Evolutionary conservation across 2,797 vertebrate species (phyloP).

Genomic region (Neosalanx taihuensis): DNA sequence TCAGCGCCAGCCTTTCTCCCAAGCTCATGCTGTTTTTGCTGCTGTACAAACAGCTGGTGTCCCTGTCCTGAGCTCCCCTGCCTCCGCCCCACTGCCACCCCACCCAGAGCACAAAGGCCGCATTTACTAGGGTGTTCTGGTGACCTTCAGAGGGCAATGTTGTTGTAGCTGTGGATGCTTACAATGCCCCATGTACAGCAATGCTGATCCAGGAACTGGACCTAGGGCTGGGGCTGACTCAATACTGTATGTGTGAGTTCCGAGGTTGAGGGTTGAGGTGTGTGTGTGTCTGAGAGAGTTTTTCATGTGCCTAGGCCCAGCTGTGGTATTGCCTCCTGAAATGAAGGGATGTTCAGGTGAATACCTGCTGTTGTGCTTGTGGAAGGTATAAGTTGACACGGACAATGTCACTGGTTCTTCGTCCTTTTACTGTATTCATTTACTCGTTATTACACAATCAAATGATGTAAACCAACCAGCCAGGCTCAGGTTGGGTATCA

Average conservation of each 20-base stretch:
- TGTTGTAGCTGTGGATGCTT: slow-evolving; percentile 61
- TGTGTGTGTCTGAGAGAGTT: slow-evolving; percentile 36
- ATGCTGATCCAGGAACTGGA: no score
- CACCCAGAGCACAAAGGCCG: slow-evolving; percentile 65
- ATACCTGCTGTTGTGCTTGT: background rate
- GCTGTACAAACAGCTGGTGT: slow-evolving; percentile 61
- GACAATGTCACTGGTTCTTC: no score
- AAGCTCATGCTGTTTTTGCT: slow-evolving; percentile 51
- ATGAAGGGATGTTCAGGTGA: background rate
- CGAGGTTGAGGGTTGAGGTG: slow-evolving; percentile 1
- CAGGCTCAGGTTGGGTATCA: background rate
- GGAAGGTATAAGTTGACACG: background rate
- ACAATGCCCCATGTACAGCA: background rate
- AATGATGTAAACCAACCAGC: background rate
- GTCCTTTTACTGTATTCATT: no score
- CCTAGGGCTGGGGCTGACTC: background rate
- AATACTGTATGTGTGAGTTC: background rate
- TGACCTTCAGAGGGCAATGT: slow-evolving; percentile 78
- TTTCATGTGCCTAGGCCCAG: slow-evolving; percentile 15
- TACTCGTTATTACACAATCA: no score
- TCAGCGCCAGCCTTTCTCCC: background rate
- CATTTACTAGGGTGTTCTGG: slow-evolving; percentile 75
- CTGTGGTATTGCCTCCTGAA: slow-evolving; percentile 4
- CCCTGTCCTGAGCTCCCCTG: slow-evolving; percentile 35
- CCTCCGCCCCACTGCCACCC: background rate